phyloP scores from a whole-genome alignment of 2,113 vertebrate species.

The Morphnarchus princeps region DNA sequence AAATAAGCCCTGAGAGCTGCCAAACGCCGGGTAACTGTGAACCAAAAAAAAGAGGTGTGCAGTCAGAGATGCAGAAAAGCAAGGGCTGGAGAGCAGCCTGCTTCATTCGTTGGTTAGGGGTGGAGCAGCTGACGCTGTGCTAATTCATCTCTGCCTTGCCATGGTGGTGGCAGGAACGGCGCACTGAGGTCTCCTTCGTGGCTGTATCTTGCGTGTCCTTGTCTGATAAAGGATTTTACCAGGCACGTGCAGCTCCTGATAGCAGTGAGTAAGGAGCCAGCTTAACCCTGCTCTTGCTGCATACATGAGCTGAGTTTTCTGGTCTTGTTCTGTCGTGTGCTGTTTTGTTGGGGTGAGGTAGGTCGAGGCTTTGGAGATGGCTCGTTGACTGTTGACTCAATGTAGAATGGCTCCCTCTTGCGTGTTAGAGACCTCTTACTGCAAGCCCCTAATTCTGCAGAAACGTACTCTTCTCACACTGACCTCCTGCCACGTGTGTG shows the following conservation, averaged over 20 bases:
- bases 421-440: background rate
- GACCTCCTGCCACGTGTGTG: background rate
- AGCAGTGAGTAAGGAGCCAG: background rate
- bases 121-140: background rate
- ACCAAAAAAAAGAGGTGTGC: rapidly evolving
- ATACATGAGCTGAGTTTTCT: background rate
- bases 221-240: background rate
- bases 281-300: background rate
- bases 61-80: background rate
- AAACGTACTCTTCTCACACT: rapidly evolving
- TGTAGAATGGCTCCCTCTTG: background rate
- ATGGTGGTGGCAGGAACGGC: background rate
- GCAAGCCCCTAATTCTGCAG: background rate
- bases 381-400: rapidly evolving
- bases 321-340: background rate
- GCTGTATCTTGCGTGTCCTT: rapidly evolving
- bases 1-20: background rate
- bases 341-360: background rate
- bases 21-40: background rate
- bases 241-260: rapidly evolving
- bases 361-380: background rate
- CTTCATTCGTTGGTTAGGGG: background rate
- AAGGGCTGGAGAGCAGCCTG: background rate
- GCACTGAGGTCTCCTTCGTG: background rate
- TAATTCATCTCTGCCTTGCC: background rate